phyloP scores from a whole-genome alignment of 2,797 vertebrate genomes.

The Halcyon smyrnensis region DNA sequence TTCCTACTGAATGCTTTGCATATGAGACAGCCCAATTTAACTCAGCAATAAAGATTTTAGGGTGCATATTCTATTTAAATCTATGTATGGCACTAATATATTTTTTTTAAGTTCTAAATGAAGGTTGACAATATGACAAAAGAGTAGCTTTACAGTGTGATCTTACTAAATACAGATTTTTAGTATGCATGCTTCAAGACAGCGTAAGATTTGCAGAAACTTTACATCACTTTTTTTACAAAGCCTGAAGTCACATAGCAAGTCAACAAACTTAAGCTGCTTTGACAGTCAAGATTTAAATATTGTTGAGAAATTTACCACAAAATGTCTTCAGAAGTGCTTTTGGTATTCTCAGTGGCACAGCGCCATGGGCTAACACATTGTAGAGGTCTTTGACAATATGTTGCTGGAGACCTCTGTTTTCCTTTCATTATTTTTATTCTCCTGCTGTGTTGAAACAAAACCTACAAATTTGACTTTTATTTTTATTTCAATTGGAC shows the following conservation, averaged over 20 bases:
- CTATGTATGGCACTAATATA: accelerated
- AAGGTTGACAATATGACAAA: not conserved
- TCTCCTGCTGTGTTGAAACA: not conserved
- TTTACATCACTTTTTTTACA: not conserved
- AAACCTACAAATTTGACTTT: not conserved
- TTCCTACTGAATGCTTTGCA: not conserved
- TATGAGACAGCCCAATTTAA: not conserved
- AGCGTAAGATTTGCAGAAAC: not conserved
- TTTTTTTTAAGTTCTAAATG: not conserved
- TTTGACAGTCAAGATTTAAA: not conserved
- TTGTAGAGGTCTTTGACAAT: not conserved
- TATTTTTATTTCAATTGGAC: not conserved
- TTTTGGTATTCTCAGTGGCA: not conserved
- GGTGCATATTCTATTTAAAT: not conserved
- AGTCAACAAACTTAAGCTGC: not conserved
- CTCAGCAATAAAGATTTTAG: not conserved
- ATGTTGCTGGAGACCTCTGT: not conserved
- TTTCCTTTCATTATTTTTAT: not conserved
- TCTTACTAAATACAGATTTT: not conserved
- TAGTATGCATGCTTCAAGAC: not conserved
- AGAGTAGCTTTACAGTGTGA: not conserved
- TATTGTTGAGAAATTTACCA: not conserved
- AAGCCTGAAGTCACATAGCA: not conserved
- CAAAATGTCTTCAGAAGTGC: not conserved
- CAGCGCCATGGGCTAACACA: not conserved